A percentile compares a stretch with the other conserved stretches of the same genome.
These are phyloP conservation scores for Epicauta chinensis DNA, from an alignment of 1,140 invertebrate species.

Conservation along the genomic window DNA sequence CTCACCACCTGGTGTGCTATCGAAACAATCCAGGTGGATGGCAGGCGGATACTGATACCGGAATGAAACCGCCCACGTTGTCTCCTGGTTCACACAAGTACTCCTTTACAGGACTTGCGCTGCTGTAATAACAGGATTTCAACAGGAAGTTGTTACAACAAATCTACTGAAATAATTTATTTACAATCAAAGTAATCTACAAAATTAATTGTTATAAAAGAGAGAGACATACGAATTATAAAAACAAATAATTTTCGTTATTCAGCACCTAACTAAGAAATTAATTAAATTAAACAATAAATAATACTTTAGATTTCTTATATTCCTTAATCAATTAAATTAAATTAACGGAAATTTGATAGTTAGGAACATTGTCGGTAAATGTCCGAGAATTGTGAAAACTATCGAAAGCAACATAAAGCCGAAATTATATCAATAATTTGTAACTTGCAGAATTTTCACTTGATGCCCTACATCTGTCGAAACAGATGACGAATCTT, in stretches of 20 bases:
- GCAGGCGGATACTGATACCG: conserved; percentile 5
- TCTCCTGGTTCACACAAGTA: background rate
- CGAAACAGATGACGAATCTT: too few species aligned
- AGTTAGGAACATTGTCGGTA: conserved; percentile 7
- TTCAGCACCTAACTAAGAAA: conserved; percentile 2
- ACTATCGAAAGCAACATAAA: too few species aligned
- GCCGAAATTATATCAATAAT: too few species aligned
- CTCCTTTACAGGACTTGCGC: conserved; percentile 6
- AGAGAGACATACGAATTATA: background rate
- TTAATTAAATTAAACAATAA: conserved; percentile 12
- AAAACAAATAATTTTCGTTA: conserved; percentile 6
- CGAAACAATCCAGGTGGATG: conserved; percentile 3
- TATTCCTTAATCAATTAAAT: too few species aligned
- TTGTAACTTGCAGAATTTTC: too few species aligned
- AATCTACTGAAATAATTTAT: conserved; percentile 13
- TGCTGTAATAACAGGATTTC: background rate
- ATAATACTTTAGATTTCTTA: conserved; percentile 9
- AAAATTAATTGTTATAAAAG: background rate
- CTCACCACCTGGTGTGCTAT: background rate
- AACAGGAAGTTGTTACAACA: too few species aligned
- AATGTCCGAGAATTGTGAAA: too few species aligned
- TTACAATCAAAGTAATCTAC: conserved; percentile 14
- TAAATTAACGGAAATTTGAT: too few species aligned
- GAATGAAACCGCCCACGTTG: conserved; percentile 6
- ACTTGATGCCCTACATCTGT: too few species aligned